phyloP scores from a whole-genome alignment of 2,113 vertebrate genomes.

The Tragulus kanchil region DNA sequence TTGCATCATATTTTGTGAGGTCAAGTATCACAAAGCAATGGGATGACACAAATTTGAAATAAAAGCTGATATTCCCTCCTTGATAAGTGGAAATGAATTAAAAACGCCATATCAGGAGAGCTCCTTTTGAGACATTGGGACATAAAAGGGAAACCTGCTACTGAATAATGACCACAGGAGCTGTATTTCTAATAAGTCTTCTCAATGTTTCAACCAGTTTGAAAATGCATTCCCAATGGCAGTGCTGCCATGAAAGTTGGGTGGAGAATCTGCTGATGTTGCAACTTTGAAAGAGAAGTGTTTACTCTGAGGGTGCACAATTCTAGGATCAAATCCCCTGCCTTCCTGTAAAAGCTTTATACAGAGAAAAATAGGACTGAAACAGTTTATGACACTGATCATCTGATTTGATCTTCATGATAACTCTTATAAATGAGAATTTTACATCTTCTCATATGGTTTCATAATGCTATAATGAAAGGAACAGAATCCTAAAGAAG shows the following conservation, averaged over 20 bases:
- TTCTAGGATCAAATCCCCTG: not conserved
- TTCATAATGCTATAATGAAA: not conserved
- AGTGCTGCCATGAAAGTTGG: not conserved
- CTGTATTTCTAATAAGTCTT: not conserved
- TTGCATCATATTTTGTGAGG: constrained; percentile 66
- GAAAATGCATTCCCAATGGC: not conserved
- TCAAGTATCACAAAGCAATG: constrained; percentile 64
- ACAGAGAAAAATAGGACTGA: not conserved
- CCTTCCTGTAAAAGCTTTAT: not conserved
- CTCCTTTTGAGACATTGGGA: constrained; percentile 29
- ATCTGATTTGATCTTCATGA: not conserved
- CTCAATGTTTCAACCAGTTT: not conserved
- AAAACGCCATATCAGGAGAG: constrained; percentile 33
- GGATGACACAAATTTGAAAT: constrained; percentile 62
- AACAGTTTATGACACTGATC: not conserved
- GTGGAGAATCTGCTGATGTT: not conserved
- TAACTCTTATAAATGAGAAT: not conserved
- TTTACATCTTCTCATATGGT: not conserved
- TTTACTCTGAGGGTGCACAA: not conserved
- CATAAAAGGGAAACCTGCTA: not conserved
- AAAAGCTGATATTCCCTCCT: constrained; percentile 20
- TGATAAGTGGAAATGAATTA: constrained; percentile 52
- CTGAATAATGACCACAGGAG: not conserved
- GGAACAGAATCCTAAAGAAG: not conserved
- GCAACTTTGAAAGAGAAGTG: not conserved